Percentiles rank a stretch among this genome's conserved stretches.
Evolutionary conservation across 2,888 invertebrate species (phyloP).

Genomic region (Tachina grossa): DNA sequence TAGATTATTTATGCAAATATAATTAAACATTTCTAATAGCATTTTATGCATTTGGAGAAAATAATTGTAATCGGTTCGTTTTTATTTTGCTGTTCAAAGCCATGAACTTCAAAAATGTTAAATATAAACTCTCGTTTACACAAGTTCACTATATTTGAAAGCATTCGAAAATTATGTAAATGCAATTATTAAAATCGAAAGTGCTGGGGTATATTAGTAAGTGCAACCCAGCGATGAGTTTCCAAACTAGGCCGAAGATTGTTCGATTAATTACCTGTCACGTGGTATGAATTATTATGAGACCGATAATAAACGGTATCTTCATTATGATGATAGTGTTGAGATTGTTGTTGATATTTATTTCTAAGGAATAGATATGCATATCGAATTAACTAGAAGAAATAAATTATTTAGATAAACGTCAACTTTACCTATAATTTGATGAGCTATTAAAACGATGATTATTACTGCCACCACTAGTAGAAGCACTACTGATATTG

Average conservation of each 20-base stretch:
- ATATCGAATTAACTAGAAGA: slow-evolving; percentile 7
- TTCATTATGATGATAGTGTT: slow-evolving; percentile 81
- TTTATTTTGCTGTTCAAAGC: not conserved
- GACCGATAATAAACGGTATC: slow-evolving; percentile 81
- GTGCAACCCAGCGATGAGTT: not conserved
- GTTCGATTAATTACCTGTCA: slow-evolving; percentile 76
- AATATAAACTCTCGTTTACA: not conserved
- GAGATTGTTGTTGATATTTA: slow-evolving; percentile 80
- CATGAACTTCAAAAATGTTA: not conserved
- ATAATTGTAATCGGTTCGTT: not conserved
- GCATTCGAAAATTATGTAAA: not conserved
- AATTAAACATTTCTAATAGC: too few relatives aligned
- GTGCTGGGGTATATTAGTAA: too few relatives aligned
- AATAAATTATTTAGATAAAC: not conserved
- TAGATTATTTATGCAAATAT: too few relatives aligned
- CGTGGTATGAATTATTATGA: slow-evolving; percentile 80
- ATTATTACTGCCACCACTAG: slow-evolving; percentile 51
- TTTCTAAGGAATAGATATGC: slow-evolving; percentile 72
- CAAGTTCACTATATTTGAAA: not conserved
- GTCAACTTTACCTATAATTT: slow-evolving; percentile 48
- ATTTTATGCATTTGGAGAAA: too few relatives aligned
- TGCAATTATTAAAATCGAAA: too few relatives aligned
- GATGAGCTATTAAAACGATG: slow-evolving; percentile 61
- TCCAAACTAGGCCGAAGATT: not conserved
- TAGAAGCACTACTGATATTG: slow-evolving; percentile 74